These are phyloP conservation scores for Alca torda DNA, from an alignment of 2,797 vertebrate genomes.

Conservation along the genomic window DNA sequence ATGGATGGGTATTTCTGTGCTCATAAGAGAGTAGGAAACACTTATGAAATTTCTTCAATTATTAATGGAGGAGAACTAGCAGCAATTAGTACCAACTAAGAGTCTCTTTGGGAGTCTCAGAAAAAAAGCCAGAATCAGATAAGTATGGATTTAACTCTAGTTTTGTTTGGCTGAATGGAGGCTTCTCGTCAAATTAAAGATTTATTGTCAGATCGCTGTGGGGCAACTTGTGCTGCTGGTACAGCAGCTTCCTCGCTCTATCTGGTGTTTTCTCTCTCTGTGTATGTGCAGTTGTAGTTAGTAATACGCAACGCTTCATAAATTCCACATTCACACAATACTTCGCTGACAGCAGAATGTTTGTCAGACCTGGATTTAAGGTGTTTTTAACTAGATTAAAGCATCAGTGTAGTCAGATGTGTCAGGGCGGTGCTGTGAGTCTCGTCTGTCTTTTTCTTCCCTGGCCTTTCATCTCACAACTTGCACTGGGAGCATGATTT, in stretches of 20 bases:
- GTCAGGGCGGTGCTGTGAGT: neutral
- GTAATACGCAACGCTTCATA: neutral
- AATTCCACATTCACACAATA: neutral
- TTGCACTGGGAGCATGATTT: neutral
- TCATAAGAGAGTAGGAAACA: neutral
- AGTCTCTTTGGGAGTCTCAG: neutral
- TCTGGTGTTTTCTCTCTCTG: neutral
- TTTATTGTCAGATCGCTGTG: neutral
- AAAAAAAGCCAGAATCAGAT: neutral
- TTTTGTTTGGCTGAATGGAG: neutral
- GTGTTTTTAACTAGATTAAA: neutral
- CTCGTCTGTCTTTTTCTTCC: neutral
- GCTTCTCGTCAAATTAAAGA: neutral
- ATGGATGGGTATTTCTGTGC: neutral
- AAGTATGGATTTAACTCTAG: neutral
- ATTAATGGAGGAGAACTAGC: neutral
- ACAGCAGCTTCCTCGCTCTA: rapidly evolving
- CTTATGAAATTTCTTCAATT: neutral
- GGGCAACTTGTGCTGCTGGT: neutral
- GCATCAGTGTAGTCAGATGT: neutral
- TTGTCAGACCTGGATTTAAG: neutral
- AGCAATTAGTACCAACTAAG: neutral
- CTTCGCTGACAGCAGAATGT: neutral
- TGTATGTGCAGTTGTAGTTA: neutral
- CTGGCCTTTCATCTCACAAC: neutral